These are phyloP conservation scores for Pipa parva DNA, from an alignment of 2,113 vertebrate species.

Conservation along the genomic window DNA sequence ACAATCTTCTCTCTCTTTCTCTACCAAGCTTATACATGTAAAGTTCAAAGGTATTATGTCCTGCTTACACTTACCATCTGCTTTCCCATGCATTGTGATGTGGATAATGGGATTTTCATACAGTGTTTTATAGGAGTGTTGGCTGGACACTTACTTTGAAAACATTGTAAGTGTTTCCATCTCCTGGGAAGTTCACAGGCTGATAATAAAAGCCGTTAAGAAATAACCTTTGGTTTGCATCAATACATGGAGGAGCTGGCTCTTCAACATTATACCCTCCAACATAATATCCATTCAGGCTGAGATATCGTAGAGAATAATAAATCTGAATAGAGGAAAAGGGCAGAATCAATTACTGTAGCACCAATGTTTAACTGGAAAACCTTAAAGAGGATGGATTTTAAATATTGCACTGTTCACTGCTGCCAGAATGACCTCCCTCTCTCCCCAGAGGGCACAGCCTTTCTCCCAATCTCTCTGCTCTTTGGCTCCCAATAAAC, in stretches of 20 bases:
- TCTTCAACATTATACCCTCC: constrained; percentile 54
- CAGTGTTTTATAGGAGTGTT: not conserved
- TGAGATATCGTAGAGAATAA: constrained; percentile 17
- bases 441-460: no score
- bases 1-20: no score
- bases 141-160: constrained; percentile 49
- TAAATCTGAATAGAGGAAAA: constrained; percentile 54
- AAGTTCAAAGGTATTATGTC: no score
- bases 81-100: no score
- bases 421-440: no score
- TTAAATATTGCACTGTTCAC: not conserved
- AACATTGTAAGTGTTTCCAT: constrained; percentile 51
- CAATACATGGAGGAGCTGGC: constrained; percentile 33
- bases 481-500: no score
- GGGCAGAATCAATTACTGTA: no score
- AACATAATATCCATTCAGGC: constrained; percentile 53
- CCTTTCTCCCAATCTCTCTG: no score
- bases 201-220: constrained; percentile 58
- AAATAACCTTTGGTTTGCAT: constrained; percentile 50
- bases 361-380: no score
- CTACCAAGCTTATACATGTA: no score
- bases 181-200: constrained; percentile 50
- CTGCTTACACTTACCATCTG: no score
- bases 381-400: not conserved
- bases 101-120: not conserved